Evolutionary conservation across 2,113 vertebrate genomes (phyloP).

Genomic region (Cathartes aura): DNA sequence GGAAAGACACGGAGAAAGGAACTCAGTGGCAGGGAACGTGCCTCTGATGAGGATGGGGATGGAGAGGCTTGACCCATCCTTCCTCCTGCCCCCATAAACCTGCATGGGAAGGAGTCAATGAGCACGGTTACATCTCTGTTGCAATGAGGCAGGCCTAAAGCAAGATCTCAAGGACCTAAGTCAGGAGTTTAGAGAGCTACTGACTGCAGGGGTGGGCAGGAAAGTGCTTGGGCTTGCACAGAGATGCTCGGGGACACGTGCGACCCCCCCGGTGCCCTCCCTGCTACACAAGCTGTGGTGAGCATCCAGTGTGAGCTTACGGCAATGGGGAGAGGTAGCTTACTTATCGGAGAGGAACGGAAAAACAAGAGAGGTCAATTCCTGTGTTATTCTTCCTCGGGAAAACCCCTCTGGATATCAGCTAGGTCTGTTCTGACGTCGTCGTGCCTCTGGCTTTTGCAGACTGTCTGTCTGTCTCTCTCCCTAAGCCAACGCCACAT

Average conservation of each 20-base stretch:
- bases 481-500: accelerated
- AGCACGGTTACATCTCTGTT: neutral
- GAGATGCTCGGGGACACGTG: neutral
- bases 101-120: neutral
- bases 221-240: neutral
- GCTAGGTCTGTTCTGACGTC: accelerated
- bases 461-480: neutral
- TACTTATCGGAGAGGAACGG: accelerated
- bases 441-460: neutral
- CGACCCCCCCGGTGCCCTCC: neutral
- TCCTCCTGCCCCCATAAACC: neutral
- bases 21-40: neutral
- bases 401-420: neutral
- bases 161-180: neutral
- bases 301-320: neutral
- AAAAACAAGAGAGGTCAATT: neutral
- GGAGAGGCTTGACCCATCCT: neutral
- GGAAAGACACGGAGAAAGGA: neutral
- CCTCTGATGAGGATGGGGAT: neutral
- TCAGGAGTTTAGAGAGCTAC: neutral
- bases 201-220: neutral
- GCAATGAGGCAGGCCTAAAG: neutral
- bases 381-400: neutral
- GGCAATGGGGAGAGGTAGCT: neutral
- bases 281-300: neutral